phyloP scores from a whole-genome alignment of 1,140 invertebrate genomes.

The Bombus impatiens region DNA sequence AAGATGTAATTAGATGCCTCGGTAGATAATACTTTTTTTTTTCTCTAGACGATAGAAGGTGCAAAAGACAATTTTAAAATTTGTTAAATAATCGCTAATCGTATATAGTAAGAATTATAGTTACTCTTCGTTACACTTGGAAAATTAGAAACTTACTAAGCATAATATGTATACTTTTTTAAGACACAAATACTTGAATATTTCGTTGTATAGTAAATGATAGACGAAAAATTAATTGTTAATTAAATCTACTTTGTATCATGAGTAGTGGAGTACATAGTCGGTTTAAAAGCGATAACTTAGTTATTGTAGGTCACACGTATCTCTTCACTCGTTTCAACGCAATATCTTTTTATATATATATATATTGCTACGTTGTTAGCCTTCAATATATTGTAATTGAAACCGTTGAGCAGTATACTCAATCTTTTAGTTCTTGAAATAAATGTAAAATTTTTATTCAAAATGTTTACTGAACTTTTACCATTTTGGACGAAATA shows the following conservation, averaged over 20 bases:
- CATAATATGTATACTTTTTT: not conserved
- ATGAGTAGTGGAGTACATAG: slow-evolving; percentile 16
- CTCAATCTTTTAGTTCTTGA: not conserved
- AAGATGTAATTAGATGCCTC: slow-evolving; percentile 34
- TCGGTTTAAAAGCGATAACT: not conserved
- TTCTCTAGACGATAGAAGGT: not conserved
- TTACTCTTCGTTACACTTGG: not conserved
- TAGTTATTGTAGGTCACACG: slow-evolving; percentile 29
- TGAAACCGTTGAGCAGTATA: not conserved
- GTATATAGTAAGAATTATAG: slow-evolving; percentile 9
- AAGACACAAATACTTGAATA: slow-evolving; percentile 25
- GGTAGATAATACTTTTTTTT: slow-evolving; percentile 3
- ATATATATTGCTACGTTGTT: not conserved
- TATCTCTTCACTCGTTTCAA: slow-evolving; percentile 17
- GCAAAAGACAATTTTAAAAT: not conserved
- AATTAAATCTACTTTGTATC: not conserved
- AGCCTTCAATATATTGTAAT: not conserved
- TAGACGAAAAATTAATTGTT: slow-evolving; percentile 3
- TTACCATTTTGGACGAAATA: slow-evolving; percentile 75
- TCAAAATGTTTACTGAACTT: slow-evolving; percentile 70
- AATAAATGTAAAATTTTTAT: slow-evolving; percentile 8
- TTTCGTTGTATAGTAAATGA: slow-evolving; percentile 46
- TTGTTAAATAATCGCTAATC: slow-evolving; percentile 10
- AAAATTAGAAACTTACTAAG: slow-evolving; percentile 24
- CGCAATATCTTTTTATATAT: not conserved